A percentile compares a stretch with the other conserved stretches of the same genome.
Conservation (phyloP, 2,888 invertebrate genomes). For the Pogonocherus hispidulus region DNA sequence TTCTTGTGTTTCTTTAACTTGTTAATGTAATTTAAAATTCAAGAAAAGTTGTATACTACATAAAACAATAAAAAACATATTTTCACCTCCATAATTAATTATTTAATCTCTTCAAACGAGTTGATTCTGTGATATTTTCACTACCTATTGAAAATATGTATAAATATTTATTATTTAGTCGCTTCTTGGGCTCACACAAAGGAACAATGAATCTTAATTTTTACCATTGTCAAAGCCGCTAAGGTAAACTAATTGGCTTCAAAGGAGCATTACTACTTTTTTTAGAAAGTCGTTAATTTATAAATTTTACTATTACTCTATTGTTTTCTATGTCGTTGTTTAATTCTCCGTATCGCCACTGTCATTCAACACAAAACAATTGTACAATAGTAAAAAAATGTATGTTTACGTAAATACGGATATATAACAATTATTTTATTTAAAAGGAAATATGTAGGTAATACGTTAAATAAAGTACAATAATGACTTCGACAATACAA, state of each 20-base stretch:
- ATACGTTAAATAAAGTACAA: not conserved
- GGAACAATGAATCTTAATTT: not conserved
- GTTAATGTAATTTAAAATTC: too few relatives aligned
- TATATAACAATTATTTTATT: not conserved
- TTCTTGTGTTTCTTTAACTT: too few relatives aligned
- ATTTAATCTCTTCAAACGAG: too few relatives aligned
- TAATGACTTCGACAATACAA: too few relatives aligned
- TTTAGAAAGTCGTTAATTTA: not conserved
- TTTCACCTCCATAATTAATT: too few relatives aligned
- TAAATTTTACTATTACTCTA: not conserved
- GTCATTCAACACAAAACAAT: not conserved
- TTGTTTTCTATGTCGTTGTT: not conserved
- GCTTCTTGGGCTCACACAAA: too few relatives aligned
- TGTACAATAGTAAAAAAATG: conserved; percentile 1
- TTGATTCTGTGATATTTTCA: too few relatives aligned
- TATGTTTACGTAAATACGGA: not conserved
- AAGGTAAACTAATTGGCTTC: not conserved
- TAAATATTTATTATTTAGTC: too few relatives aligned
- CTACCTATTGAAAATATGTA: too few relatives aligned
- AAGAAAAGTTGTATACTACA: too few relatives aligned
- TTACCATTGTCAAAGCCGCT: not conserved
- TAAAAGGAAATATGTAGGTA: not conserved
- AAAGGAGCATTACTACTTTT: not conserved
- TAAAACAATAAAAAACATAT: too few relatives aligned
- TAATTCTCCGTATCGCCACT: not conserved